Conservation (phyloP, 1,140 invertebrate genomes). For the Zaprionus nigranus region DNA sequence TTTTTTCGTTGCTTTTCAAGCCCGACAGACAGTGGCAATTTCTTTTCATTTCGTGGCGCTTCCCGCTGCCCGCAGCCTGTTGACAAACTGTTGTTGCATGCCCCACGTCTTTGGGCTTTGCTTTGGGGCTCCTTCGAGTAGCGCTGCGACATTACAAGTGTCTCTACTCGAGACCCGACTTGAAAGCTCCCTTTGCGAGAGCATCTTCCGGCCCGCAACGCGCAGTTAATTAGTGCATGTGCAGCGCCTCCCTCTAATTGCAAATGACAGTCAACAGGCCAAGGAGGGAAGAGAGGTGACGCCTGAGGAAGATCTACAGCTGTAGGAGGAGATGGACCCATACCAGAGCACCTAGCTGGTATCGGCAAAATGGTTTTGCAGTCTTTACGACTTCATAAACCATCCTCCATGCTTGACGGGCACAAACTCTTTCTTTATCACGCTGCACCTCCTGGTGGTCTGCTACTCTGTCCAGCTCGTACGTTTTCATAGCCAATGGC, state of each 20-base stretch:
- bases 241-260: conserved; percentile 66
- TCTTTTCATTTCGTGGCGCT: conserved; percentile 75
- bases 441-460: conserved; percentile 19
- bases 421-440: neutral
- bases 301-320: conserved; percentile 20
- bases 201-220: conserved; percentile 41
- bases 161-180: conserved; percentile 42
- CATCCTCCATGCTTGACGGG: neutral
- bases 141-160: conserved; percentile 75
- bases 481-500: conserved; percentile 34
- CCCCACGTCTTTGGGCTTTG: conserved; percentile 8
- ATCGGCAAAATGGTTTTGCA: conserved; percentile 18
- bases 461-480: conserved; percentile 6
- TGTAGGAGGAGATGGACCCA: neutral
- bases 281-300: neutral
- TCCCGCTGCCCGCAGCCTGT: conserved; percentile 44
- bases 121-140: conserved; percentile 63
- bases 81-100: conserved; percentile 69
- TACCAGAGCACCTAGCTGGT: neutral
- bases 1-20: conserved; percentile 37
- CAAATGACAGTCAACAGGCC: conserved; percentile 62
- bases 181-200: conserved; percentile 19
- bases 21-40: conserved; percentile 76
- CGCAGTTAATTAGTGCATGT: conserved; percentile 77
- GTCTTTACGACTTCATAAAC: conserved; percentile 69